Base-by-base conservation (phyloP, 2,888 invertebrate genomes). In the Phyto melanocephala region DNA sequence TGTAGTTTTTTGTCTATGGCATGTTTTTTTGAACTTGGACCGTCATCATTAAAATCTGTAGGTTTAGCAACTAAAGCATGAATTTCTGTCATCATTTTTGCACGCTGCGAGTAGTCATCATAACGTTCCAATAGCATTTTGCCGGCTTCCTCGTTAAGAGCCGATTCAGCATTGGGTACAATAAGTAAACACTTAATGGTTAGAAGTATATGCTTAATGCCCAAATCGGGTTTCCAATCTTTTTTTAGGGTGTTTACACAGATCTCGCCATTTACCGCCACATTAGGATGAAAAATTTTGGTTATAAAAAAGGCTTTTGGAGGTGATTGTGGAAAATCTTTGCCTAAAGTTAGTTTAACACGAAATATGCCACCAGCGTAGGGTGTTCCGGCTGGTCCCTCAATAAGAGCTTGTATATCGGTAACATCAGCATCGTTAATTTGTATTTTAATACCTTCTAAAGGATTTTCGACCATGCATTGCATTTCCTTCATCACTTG, bases 271-370 rank as follows among this genome's bases (percentile, higher is more conserved):
- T 95, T 96, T 81, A 94, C 92, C 62, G 98, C 95, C 86, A 99
- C 98, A 93, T 99, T 99, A 28, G 98, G 98, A 92, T 99, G 98
- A 92, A 99, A 99, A 90, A 99, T 97, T 93, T 96, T 97, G 71
- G 98, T 99, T 82, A 97, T 92, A 92, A 99, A 99, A 92, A 93
- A 95, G 75, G 96, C 98, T 92, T 98, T 98, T 58, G 98, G 98
- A 85, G 98, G 97, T 86, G 95, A 94, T 87, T 95, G 93, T 10
- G 98, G 98, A 92, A 97, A 99, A 91, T 97, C 97, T 92, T 97
- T 97, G 13, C 97, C 96, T 79, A 99, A 93, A 83, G 95, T 95
- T 86, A 99, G 92, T 91, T 98, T 97, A 84, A 98, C 95, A 90
- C 95, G 95, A 92, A 99, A 99, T 86, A 94, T 92, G 65, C 98